phyloP scores from a whole-genome alignment of 2,797 vertebrate genomes.

The Sebastes vulpes region DNA sequence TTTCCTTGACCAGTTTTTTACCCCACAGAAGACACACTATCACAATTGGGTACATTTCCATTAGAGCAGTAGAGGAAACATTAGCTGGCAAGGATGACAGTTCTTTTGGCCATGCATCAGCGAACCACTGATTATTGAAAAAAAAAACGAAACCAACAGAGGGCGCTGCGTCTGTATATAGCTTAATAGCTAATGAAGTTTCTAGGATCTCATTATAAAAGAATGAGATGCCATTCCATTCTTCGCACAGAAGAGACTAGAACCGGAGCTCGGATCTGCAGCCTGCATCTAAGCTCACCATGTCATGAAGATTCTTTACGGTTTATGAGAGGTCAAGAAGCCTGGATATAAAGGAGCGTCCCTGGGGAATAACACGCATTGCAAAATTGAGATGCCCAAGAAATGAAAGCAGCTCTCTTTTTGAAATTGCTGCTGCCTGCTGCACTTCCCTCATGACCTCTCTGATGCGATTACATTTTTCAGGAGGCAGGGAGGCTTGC shows the following conservation, averaged over 20 bases:
- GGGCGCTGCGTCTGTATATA: not conserved
- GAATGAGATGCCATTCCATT: not conserved
- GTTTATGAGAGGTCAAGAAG: not conserved
- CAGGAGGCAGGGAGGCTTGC: not conserved
- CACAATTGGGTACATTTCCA: not conserved
- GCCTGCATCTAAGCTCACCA: not conserved
- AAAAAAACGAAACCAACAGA: not conserved
- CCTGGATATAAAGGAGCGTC: not conserved
- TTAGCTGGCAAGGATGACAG: not conserved
- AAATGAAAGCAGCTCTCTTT: not conserved
- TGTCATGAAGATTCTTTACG: not conserved
- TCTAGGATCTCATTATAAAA: not conserved
- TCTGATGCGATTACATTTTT: not conserved
- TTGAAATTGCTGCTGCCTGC: not conserved
- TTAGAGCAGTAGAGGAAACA: not conserved
- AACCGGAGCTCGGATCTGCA: not conserved
- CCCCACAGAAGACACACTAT: not conserved
- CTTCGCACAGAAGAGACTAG: not conserved
- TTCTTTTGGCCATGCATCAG: not conserved
- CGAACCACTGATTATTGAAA: not conserved
- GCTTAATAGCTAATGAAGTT: not conserved
- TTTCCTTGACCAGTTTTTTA: not conserved
- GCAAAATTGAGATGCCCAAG: not conserved
- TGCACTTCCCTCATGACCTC: not conserved
- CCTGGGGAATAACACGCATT: not conserved